Evolutionary conservation across 2,888 invertebrate species (phyloP), one percentile per base, ranked within the genome.

Genomic region (Heliothis peltigera): DNA sequence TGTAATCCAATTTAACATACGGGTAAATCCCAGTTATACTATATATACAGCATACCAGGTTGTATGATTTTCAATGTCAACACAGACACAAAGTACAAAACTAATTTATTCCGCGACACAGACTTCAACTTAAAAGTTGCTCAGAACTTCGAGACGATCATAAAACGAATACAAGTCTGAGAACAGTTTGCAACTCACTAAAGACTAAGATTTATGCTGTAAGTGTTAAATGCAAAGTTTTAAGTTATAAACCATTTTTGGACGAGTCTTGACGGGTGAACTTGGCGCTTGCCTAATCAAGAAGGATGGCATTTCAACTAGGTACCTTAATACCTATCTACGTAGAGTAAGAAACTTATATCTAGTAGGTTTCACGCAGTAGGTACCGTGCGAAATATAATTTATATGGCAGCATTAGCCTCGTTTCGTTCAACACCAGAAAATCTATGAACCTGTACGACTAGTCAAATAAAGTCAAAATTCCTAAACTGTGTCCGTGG

Each of bases 81-180:
- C 12, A 25, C 10, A 49, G 6, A 43, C 39, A 15, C 42, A 5
- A 25, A 18, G 19, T 17, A 43, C 17, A n/a, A 44, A 62, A 51
- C 21, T 42, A 43, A 48, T 32, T 43, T 64, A 49, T 48, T 43
- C 51, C 28, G 17, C 35, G 25, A 49, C 42, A 51, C 28, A 56
- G 18, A 56, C 51, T 46, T 53, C n/a, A 42, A 54, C 35, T 61
- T 28, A 28, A 35, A 54, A 49, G 28, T 55, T 51, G 12, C 4
- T 12, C 10, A 57, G 15, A 67, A 66, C n/a, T 65, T 57, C 12
- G 18, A 52, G 55, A 60, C 51, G n/a, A 52, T 39, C 47, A 35
- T 55, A 52, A 54, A 51, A 51, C 18, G 32, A 53, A 39, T 32
- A 55, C 51, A 51, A 56, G 55, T 59, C 42, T 51, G 22, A 46